A percentile compares a stretch with the other conserved stretches of the same genome.
Evolutionary conservation across 2,797 vertebrate genomes (phyloP).

Genomic region (Taenioides sp.): DNA sequence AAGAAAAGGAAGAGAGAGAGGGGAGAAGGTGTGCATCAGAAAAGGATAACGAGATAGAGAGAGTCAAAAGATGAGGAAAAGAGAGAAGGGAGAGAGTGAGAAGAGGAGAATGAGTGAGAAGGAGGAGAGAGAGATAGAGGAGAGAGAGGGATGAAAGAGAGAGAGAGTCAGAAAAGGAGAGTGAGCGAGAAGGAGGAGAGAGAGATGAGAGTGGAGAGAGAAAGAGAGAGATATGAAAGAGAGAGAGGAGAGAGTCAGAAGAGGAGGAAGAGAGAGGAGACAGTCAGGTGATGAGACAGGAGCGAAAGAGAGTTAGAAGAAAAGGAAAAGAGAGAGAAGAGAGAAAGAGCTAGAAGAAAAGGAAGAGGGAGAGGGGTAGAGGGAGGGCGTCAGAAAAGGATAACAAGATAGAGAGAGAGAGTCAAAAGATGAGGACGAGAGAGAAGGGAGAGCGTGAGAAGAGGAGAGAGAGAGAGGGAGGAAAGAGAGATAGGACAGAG

Average conservation of each 20-base stretch:
- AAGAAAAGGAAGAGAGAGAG: too few relatives aligned
- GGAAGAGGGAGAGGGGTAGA: too few relatives aligned
- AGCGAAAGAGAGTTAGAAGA: too few relatives aligned
- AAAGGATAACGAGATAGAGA: too few relatives aligned
- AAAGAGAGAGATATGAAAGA: background rate
- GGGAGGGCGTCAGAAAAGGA: background rate
- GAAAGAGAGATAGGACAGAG: background rate
- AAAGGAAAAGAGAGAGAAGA: constrained; percentile 22
- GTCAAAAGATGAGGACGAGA: background rate
- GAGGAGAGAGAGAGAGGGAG: background rate
- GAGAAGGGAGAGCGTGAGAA: background rate
- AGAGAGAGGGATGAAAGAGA: background rate
- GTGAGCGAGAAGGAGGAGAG: background rate
- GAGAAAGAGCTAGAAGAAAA: constrained; percentile 43
- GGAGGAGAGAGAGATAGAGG: background rate
- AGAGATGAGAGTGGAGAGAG: too few relatives aligned
- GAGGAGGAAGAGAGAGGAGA: too few relatives aligned
- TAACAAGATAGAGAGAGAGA: too few relatives aligned
- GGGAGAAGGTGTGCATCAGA: background rate
- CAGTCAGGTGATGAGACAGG: background rate
- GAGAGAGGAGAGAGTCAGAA: background rate
- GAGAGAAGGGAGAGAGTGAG: too few relatives aligned
- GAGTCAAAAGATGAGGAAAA: too few relatives aligned
- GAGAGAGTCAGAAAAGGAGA: background rate
- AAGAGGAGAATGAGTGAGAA: too few relatives aligned